Evolutionary conservation across 2,888 invertebrate genomes (phyloP), one percentile per base, ranked within the genome.

Genomic region (Auanema sp.): DNA sequence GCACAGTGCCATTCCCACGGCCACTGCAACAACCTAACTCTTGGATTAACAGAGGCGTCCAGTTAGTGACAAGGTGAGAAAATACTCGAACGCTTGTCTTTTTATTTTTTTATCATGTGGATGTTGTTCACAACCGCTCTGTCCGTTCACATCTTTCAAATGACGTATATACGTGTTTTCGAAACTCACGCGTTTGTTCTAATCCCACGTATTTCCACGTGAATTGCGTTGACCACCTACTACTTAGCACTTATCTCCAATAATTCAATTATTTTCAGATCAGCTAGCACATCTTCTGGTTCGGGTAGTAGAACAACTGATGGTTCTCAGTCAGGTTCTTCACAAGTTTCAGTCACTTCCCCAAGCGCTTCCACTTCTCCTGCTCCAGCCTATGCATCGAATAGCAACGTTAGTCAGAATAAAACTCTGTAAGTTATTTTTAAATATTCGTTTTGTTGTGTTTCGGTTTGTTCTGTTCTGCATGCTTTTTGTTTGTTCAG

Each of bases 31-130:
- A 73, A 33, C 68, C 74, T 21, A 72, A 61, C 24, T 70, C 70
- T 12, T 74, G 74, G 74, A 74, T 74, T 33, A 74, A 74, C 58
- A 40, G 74, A 44, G 71, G 71, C 14, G 66, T 74, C 21, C 74
- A 69, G n/a, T 51, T 74, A 0, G 54, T 66, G 6, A 65, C 73
- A 6, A 65, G 70, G 70, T 71, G 58, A 42, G 25, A 42, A 47
- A 47, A 47, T 21, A 5, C 47, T 21, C 4, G 4, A 47, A 47
- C 16, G 10, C 43, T 43, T 43, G 43, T 43, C 47, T 47, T 6
- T 5, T 47, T 47, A 21, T 8, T 47, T 8, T 21, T 47, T 16
- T 47, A 47, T 5, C 14, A 14, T 43, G 12, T 12, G 6, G 3
- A 16, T 47, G 3, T 47, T 47, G 8, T 47, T 5, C 47, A 16